These are phyloP conservation scores for Caenorhabditis sp. DNA, from an alignment of 2,888 invertebrate species.

Conservation along the genomic window DNA sequence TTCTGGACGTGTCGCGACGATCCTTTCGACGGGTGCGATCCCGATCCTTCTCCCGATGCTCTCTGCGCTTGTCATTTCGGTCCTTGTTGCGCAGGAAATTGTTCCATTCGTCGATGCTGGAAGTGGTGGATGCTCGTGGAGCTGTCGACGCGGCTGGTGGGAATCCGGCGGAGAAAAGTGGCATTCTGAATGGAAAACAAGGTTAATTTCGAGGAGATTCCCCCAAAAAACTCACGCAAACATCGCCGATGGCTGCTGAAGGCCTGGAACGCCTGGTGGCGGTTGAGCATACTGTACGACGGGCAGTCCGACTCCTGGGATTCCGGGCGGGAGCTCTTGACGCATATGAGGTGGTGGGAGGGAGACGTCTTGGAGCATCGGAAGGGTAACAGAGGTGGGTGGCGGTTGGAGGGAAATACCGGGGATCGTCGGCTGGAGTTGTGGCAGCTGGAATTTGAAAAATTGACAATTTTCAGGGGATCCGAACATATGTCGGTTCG, in stretches of 20 bases:
- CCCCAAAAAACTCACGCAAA: neutral
- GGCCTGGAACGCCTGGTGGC: constrained; percentile 18
- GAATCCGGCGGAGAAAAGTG: constrained; percentile 36
- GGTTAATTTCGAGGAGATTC: no score
- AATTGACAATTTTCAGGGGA: no score
- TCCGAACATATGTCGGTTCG: neutral
- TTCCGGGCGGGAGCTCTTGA: constrained; percentile 37
- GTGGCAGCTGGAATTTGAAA: neutral
- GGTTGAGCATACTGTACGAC: constrained; percentile 3
- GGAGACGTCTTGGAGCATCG: constrained; percentile 51
- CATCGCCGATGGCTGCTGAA: neutral
- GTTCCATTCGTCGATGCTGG: constrained; percentile 56
- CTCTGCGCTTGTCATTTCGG: constrained; percentile 20
- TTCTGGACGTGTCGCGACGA: constrained; percentile 26
- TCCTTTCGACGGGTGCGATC: constrained; percentile 17
- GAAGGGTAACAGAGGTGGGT: neutral
- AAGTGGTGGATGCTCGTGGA: constrained; percentile 11
- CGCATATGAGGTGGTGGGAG: constrained; percentile 50
- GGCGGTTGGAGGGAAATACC: neutral
- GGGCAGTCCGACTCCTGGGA: constrained; percentile 39
- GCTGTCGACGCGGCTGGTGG: constrained; percentile 27
- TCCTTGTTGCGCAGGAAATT: constrained; percentile 61
- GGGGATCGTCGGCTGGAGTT: neutral
- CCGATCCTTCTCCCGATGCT: constrained; percentile 10
- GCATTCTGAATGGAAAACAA: constrained; percentile 50